phyloP scores from a whole-genome alignment of 2,888 invertebrate species.

The Lypha dubia region DNA sequence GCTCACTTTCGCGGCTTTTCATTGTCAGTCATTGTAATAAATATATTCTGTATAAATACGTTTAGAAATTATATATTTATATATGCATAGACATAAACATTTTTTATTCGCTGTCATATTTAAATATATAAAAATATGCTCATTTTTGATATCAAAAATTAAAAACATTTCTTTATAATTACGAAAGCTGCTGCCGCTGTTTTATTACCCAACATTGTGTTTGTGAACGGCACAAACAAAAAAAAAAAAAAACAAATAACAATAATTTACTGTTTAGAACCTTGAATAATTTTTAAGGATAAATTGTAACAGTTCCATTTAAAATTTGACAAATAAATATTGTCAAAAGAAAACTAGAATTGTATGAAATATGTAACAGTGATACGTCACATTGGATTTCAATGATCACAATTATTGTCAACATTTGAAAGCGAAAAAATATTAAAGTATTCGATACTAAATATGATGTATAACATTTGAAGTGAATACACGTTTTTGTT shows the following conservation, averaged over 20 bases:
- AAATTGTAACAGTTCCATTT: conserved; percentile 55
- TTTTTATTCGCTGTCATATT: conserved; percentile 33
- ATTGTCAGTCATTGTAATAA: conserved; percentile 69
- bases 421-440: conserved; percentile 2
- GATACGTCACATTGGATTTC: conserved; percentile 57
- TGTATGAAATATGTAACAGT: conserved; percentile 40
- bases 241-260: conserved; percentile 10
- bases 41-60: conserved; percentile 38
- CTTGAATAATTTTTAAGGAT: conserved; percentile 65
- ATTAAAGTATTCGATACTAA: no score
- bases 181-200: conserved; percentile 11
- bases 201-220: conserved; percentile 23
- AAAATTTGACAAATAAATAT: conserved; percentile 56
- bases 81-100: conserved; percentile 16
- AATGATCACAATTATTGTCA: conserved; percentile 12
- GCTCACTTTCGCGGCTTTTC: conserved; percentile 72
- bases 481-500: no score
- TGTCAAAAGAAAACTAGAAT: conserved; percentile 17
- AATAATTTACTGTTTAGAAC: conserved; percentile 16
- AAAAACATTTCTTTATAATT: conserved; percentile 41
- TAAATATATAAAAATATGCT: conserved; percentile 34
- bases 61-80: background rate
- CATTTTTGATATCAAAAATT: conserved; percentile 55
- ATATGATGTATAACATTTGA: no score
- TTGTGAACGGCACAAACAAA: conserved; percentile 58